Evolutionary conservation across 1,140 invertebrate species (phyloP), one percentile per base, ranked within the genome.

Genomic region (Carcinoscorpius rotundicauda): DNA sequence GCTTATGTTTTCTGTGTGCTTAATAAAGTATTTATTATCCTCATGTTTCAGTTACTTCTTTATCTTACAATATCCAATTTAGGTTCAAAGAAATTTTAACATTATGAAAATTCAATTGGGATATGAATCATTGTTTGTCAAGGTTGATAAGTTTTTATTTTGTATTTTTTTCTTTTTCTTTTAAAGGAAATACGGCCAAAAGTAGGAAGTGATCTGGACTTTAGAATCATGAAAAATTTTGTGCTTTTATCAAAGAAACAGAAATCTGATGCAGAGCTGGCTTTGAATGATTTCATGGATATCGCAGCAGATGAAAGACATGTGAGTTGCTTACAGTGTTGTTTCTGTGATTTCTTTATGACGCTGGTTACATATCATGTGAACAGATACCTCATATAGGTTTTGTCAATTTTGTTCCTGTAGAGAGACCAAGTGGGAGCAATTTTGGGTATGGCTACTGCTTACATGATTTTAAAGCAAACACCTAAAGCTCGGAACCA

Each of bases 401-500:
- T 60, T 5, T 60, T 52, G 49, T 56, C 10, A 11, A 60, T 51
- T 8, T 48, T 64, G 1, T 60, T 61, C 8, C 52, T 10, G n/a
- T 61, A 76, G 70, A 71, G 73, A 68, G 86, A 91, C 70, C 85
- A 94, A 77, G 86, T 94, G 6, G 89, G 91, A n/a, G 86, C 90
- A 2, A 85, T 94, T 52, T 82, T 95, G 63, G 94, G 93, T 1
- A 84, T 95, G 67, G 88, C 93, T 9, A 88, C 87, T 59, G 93
- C 70, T 64, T 84, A 84, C 73, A 87, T 94, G 74, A 82, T 95
- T 5, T 76, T 96, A 10, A 98, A 97, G 77, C 94, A 85, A 79
- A 84, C 84, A 0, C 91, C 91, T 57, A 79, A 92, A 63, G 93
- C 94, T 0, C 85, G 93, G 66, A 95, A 93, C 76, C 88, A 96